Base-by-base conservation (phyloP, 1,140 invertebrate species). In the Pseudomyrmex pallidus region DNA sequence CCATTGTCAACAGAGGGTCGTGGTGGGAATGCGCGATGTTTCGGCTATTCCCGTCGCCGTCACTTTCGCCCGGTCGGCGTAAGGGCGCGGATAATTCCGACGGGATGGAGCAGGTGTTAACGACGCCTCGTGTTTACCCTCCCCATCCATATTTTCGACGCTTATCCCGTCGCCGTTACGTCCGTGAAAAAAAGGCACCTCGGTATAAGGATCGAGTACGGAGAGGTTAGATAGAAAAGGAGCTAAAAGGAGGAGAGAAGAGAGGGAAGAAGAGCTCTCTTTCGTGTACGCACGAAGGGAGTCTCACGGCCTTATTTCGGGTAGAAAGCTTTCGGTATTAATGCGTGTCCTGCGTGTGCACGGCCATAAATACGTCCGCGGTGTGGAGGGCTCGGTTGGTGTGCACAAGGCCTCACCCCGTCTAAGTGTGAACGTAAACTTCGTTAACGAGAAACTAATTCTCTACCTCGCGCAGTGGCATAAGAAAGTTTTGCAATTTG, bases 361-460 rank as follows among this genome's bases (percentile, higher is more conserved):
- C 44, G 87, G 87, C 82, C 86, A 92, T 92, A 91, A 92, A 92
- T 92, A 91, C 84, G 83, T 84, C 74, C 83, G 68, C 82, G 80
- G 84, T 20, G 78, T 20, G 83, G 85, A 74, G 62, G 56, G 74
- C 73, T 22, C 13, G 67, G 44, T 2, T 13, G 64, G 17, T 15
- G 20, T 13, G 9, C 50, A 3, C 12, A 44, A 35, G 12, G 63
- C 3, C 63, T 62, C 77, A 73, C 86, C 73, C 61, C 35, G 7
- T 76, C 82, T 83, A 88, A 91, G 87, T 88, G 84, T 77, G 74
- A 91, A 87, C 90, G 90, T 92, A 93, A 93, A 94, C 90, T 93
- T 93, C 84, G 90, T 93, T 93, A 94, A 93, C 92, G 92, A 93
- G 90, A 91, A 90, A 92, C 92, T 93, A 93, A 93, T 93, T 93